Evolutionary conservation across 2,797 vertebrate species (phyloP), one percentile per base, ranked within the genome.

Genomic region (Sebastes trivittatus): DNA sequence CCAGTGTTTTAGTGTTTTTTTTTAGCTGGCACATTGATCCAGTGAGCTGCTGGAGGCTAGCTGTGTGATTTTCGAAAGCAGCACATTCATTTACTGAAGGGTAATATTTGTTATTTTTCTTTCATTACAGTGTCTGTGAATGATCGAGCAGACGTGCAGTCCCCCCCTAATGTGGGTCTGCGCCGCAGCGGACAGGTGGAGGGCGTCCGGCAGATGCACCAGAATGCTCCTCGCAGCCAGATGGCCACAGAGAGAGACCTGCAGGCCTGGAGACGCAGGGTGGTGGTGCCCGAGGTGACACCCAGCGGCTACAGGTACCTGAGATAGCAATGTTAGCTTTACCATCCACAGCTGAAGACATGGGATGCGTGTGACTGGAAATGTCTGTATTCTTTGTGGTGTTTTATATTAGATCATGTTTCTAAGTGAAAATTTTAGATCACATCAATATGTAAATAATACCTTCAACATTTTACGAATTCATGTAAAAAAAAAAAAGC

Each of bases 131-230:
- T 96, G 77, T 98, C 97, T 46, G 94, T 97, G 80, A 97, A 97
- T 54, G 95, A 96, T 14, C 96, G 97, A 29, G 94, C 96, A 16
- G 98, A 99, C 20, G 96, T 98, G 72, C 97, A 98, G 87, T 98
- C 98, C 2, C 96, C 98, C 1, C 97, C 98, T 30, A 98, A 98
- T 62, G 98, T 98, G 46, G 98, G 97, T 6, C 93, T 99, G 64
- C 96, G 98, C 6, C 98, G 98, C 34, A 99, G 97, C 2, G 98
- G 98, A 10, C 98, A 99, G 90, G 98, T 98, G 81, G 98, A 99
- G 92, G 98, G 98, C 0, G 98, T 99, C 18, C 96, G 98, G 20
- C 98, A 99, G 86, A 98, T 98, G 98, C 98, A 99, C 88, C 97
- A 98, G 85, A 99, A 98, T 6, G 97, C 98, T 7, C 98, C 98